Conservation (phyloP, 2,113 vertebrate genomes). For the Eulemur rufifrons region DNA sequence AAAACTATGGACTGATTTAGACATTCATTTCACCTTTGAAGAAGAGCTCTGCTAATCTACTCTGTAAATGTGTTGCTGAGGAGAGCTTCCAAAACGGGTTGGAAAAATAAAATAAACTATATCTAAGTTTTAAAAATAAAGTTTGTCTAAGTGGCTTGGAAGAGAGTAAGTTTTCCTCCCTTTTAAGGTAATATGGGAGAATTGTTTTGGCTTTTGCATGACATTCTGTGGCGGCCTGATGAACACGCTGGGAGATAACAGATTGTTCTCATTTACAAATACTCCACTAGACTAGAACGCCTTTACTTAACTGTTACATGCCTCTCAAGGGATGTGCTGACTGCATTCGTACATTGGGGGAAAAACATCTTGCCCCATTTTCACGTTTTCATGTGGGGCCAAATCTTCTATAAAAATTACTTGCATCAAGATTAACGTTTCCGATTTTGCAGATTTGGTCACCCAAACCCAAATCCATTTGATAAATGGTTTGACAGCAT, state of each 20-base stretch:
- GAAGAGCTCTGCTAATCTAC: neutral
- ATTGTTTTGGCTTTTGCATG: slow-evolving; percentile 1
- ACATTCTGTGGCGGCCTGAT: neutral
- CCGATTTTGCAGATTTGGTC: slow-evolving; percentile 5
- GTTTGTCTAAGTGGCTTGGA: neutral
- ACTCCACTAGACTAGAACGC: neutral
- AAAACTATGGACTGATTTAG: neutral
- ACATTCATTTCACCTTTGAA: neutral
- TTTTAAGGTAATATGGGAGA: neutral
- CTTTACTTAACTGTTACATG: neutral
- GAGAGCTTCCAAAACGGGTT: slow-evolving; percentile 4
- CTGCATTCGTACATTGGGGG: neutral
- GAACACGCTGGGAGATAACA: neutral
- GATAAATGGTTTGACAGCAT: neutral
- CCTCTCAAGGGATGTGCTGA: neutral
- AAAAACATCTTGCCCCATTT: neutral
- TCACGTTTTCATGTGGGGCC: neutral
- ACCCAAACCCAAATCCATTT: neutral
- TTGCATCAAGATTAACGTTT: neutral
- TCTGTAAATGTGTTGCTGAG: neutral
- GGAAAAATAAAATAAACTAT: slow-evolving; percentile 24
- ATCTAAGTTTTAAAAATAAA: slow-evolving; percentile 35
- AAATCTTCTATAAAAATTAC: neutral
- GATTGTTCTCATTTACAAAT: neutral
- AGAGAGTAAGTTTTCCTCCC: neutral